Conservation (phyloP, 2,113 vertebrate species). For the Nothocercus nigrocapillus region DNA sequence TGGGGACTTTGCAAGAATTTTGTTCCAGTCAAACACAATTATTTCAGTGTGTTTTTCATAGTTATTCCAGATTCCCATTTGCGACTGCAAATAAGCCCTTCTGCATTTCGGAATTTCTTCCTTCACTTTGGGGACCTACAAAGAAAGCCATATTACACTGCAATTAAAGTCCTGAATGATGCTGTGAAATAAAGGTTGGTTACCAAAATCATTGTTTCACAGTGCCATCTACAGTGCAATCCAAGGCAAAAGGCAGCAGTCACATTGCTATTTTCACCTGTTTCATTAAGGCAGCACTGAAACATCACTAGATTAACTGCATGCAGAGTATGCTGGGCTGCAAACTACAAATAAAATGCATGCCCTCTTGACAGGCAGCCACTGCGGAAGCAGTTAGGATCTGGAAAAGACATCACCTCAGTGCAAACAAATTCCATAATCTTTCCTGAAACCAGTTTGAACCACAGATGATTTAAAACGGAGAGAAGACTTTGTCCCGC, state of each 20-base stretch:
- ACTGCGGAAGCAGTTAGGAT: neutral
- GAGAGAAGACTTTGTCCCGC: neutral
- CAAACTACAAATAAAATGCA: neutral
- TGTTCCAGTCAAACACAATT: slow-evolving; percentile 77
- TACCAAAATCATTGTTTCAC: slow-evolving; percentile 40
- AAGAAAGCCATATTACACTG: slow-evolving; percentile 57
- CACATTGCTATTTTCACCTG: neutral
- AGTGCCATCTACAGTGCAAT: slow-evolving; percentile 27
- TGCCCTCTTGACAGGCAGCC: rapidly evolving
- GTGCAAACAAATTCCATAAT: neutral
- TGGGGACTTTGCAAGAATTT: slow-evolving; percentile 73
- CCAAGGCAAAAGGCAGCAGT: neutral
- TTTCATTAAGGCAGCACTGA: neutral
- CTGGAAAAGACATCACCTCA: neutral
- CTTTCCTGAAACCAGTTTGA: neutral
- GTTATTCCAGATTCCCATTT: slow-evolving; percentile 76
- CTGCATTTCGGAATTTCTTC: slow-evolving; percentile 69
- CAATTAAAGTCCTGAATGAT: slow-evolving; percentile 59
- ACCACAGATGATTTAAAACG: neutral
- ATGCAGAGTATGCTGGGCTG: neutral
- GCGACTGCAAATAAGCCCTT: slow-evolving; percentile 67
- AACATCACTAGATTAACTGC: neutral
- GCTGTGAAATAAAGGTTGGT: slow-evolving; percentile 15
- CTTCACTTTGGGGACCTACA: slow-evolving; percentile 69
- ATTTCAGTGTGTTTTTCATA: slow-evolving; percentile 73